Evolutionary conservation across 2,888 invertebrate genomes (phyloP), one percentile per base, ranked within the genome.

Genomic region (Chalcosyrphus nemorum): DNA sequence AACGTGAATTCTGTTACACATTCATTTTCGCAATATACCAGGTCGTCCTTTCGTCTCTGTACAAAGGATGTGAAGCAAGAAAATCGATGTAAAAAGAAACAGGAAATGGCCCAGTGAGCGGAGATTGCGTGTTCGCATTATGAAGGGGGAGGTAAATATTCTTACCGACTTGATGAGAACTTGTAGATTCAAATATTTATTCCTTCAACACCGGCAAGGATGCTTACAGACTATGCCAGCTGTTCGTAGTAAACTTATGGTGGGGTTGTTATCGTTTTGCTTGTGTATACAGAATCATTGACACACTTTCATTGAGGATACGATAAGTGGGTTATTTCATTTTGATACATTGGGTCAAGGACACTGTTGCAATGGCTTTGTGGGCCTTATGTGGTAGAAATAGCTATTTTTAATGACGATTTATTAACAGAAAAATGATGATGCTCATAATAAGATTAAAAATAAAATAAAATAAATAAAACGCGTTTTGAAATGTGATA

Each of bases 81-180:
- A 56, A 47, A 57, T 77, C 68, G 68, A 77, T 68, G 43, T 56
- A 19, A 63, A 32, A 13, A 19, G 24, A 65, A 47, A 32, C 9
- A 19, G 43, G 19, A 59, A 52, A 29, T 45, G 43, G 38, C 59
- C 7, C 41, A 17, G 15, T 59, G 41, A 52, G 19, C 43, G 66
- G 76, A 76, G 75, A 66, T 72, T 82, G 77, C 72, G 66, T 77
- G 76, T 38, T 77, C 11, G 52, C 4, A 13, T 4, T 45, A 38
- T 57, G 17, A 66, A 70, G 65, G 13, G 35, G 65, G 13, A 32
- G 54, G 45, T 61, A 17, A 68, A 57, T 41, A 43, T 66, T 45
- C n/a, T 61, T 57, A 52, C 29, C 56, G 78, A 61, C 19, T 4
- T 59, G 38, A 15, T 61, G 9, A n/a, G 13, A 72, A 63, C 72